Evolutionary conservation across 2,797 vertebrate species (phyloP).

Genomic region (Pseudotriccus pelzelni): DNA sequence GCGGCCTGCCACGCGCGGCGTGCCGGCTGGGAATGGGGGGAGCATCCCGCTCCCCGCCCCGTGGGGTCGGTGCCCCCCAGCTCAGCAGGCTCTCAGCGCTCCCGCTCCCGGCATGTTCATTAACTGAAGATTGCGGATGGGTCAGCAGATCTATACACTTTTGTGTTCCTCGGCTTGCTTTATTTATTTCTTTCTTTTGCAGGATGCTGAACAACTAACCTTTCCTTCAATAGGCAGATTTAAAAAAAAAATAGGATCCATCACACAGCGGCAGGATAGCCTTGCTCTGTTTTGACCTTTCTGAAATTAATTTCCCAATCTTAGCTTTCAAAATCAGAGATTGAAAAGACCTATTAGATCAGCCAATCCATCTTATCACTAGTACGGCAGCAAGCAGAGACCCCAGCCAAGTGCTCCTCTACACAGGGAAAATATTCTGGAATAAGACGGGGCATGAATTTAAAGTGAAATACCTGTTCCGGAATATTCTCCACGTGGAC

Average conservation of each 20-base stretch:
- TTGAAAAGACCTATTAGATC: conserved; percentile 63
- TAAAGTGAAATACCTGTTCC: conserved; percentile 21
- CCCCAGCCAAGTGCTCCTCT: conserved; percentile 54
- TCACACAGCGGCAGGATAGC: conserved; percentile 53
- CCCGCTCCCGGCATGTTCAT: not conserved
- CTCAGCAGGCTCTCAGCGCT: not conserved
- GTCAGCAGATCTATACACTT: conserved; percentile 52
- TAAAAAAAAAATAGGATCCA: conserved; percentile 50
- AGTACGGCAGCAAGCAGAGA: conserved; percentile 14
- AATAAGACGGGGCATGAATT: not conserved
- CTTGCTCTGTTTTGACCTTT: conserved; percentile 62
- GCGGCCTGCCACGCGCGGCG: not conserved
- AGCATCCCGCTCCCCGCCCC: not conserved
- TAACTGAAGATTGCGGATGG: conserved; percentile 46
- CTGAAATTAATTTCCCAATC: conserved; percentile 65
- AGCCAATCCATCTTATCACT: conserved; percentile 55
- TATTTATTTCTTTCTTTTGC: conserved; percentile 41
- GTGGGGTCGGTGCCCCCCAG: not conserved
- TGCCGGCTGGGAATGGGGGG: not conserved
- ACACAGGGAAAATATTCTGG: conserved; percentile 12
- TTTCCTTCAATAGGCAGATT: conserved; percentile 48
- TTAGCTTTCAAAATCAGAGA: conserved; percentile 59
- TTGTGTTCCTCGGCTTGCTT: not conserved
- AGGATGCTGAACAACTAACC: conserved; percentile 49
- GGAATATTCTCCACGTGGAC: not conserved